These are phyloP conservation scores for Drosophila suboccidentalis DNA, from an alignment of 2,888 invertebrate species.

Conservation along the genomic window DNA sequence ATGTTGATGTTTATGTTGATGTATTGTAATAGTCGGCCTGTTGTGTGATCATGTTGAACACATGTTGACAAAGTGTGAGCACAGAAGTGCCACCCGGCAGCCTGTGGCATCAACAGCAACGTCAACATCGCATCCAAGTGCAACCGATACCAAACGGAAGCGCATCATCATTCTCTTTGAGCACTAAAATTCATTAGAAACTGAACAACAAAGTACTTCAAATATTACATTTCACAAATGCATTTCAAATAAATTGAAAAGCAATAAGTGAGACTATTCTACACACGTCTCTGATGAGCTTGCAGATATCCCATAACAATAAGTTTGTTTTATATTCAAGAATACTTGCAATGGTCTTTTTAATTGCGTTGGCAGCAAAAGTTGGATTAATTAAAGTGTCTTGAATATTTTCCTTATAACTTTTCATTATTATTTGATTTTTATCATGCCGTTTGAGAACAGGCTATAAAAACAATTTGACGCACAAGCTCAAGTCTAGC, in stretches of 20 bases:
- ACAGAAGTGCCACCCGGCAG: slow-evolving; percentile 30
- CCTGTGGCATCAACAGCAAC: slow-evolving; percentile 30
- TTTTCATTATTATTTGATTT: not conserved
- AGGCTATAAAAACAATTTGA: not conserved
- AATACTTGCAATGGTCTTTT: too few species aligned
- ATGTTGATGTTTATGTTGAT: slow-evolving; percentile 57
- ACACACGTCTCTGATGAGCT: not conserved
- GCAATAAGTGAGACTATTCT: not conserved
- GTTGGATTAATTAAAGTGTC: too few species aligned
- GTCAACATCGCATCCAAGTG: slow-evolving; percentile 36
- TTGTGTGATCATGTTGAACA: slow-evolving; percentile 75
- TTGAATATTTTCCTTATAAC: too few species aligned
- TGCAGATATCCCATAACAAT: not conserved
- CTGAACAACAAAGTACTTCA: slow-evolving; percentile 8
- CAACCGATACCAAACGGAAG: slow-evolving; percentile 79
- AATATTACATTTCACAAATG: slow-evolving; percentile 8
- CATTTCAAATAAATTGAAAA: slow-evolving; percentile 10
- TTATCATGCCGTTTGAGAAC: not conserved
- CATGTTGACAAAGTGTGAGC: slow-evolving; percentile 71
- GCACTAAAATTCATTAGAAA: slow-evolving; percentile 7
- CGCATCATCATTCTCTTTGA: slow-evolving; percentile 9
- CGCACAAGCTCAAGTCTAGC: not conserved
- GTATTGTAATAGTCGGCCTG: slow-evolving; percentile 56
- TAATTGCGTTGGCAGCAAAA: too few species aligned
- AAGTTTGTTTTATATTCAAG: not conserved